phyloP scores from a whole-genome alignment of 2,113 vertebrate genomes.

The Bagarius yarrelli region DNA sequence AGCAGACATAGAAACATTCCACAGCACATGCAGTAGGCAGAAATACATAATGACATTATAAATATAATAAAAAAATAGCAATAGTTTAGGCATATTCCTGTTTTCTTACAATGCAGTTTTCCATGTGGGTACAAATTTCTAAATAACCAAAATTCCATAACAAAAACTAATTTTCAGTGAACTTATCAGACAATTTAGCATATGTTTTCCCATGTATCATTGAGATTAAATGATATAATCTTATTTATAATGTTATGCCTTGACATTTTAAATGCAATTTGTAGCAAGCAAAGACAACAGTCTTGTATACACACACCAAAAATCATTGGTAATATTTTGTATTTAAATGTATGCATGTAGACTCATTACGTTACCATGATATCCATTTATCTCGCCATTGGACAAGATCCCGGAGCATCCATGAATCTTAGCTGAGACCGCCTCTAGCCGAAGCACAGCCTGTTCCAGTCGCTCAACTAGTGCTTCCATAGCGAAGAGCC shows the following conservation, averaged over 20 bases:
- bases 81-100: neutral
- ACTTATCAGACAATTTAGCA: neutral
- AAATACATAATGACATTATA: neutral
- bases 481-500: constrained; percentile 71
- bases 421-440: constrained; percentile 71
- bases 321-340: neutral
- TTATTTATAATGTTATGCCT: neutral
- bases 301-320: neutral
- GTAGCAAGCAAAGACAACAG: neutral
- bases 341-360: neutral
- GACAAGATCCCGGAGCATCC: constrained; percentile 56
- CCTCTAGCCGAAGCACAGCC: constrained; percentile 86
- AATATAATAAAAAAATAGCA: neutral
- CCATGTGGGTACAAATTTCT: constrained; percentile 23
- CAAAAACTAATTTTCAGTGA: neutral
- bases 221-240: neutral
- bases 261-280: neutral
- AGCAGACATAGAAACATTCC: neutral
- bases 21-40: neutral
- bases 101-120: constrained; percentile 8
- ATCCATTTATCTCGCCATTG: constrained; percentile 65
- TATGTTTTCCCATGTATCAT: neutral
- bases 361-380: constrained; percentile 58
- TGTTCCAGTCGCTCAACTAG: constrained; percentile 88
- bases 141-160: constrained; percentile 14